Evolutionary conservation across 2,888 invertebrate genomes (phyloP).

Genomic region (Asteroscopus sphinx): DNA sequence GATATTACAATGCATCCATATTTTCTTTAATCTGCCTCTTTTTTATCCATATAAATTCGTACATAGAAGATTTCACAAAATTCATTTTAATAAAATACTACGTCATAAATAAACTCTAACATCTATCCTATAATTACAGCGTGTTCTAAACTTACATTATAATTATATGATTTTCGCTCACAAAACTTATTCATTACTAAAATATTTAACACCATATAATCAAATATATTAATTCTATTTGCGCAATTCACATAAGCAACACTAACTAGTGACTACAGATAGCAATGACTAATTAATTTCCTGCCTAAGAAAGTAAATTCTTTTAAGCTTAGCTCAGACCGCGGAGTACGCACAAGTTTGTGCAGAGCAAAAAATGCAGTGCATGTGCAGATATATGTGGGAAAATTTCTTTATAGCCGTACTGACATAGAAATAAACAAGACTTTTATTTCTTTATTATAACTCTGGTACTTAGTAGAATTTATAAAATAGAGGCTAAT

Average conservation of each 20-base stretch:
- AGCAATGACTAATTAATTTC: constrained; percentile 69
- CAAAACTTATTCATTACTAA: constrained; percentile 25
- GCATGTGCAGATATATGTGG: constrained; percentile 21
- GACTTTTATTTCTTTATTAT: neutral
- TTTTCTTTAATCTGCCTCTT: too few species aligned
- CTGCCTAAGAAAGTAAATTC: constrained; percentile 70
- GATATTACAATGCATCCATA: too few species aligned
- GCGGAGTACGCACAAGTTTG: constrained; percentile 17
- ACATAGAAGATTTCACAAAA: too few species aligned
- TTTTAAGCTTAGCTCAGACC: constrained; percentile 41
- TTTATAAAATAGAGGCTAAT: neutral
- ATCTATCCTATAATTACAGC: too few species aligned
- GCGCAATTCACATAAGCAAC: constrained; percentile 51
- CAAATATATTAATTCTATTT: constrained; percentile 45
- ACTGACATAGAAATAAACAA: neutral
- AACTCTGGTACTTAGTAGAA: neutral
- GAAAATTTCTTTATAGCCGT: constrained; percentile 25
- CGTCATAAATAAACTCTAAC: too few species aligned
- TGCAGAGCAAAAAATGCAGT: constrained; percentile 17
- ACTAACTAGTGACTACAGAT: constrained; percentile 42
- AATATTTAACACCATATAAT: constrained; percentile 39
- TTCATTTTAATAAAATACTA: too few species aligned
- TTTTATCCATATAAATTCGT: too few species aligned
- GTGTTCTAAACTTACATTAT: neutral
- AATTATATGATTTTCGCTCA: constrained; percentile 23